A percentile compares a stretch with the other conserved stretches of the same genome.
Evolutionary conservation across 2,888 invertebrate genomes (phyloP).

Genomic region (Drosophila rubida): DNA sequence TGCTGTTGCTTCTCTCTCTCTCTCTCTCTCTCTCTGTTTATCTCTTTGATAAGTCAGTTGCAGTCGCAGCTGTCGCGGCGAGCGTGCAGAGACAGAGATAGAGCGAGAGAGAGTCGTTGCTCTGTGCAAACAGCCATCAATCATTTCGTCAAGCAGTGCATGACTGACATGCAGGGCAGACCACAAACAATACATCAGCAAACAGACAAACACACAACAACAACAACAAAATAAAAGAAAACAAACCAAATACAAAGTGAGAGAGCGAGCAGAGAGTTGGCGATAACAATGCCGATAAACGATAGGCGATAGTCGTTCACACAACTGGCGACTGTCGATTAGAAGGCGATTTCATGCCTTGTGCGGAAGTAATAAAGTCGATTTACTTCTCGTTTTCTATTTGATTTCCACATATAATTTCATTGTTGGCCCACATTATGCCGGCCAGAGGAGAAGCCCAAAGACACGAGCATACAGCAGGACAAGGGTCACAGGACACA

Average conservation of each 20-base stretch:
- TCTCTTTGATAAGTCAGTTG: constrained; percentile 33
- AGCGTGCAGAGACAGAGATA: not conserved
- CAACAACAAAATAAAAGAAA: no score
- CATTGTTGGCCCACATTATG: constrained; percentile 36
- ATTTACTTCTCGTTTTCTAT: constrained; percentile 36
- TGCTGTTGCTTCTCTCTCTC: not conserved
- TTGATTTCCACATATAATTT: constrained; percentile 26
- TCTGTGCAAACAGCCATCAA: constrained; percentile 48
- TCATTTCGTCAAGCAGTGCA: constrained; percentile 60
- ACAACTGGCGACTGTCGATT: constrained; percentile 21
- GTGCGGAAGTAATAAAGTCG: constrained; percentile 49
- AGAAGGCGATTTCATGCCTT: constrained; percentile 34
- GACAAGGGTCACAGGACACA: no score
- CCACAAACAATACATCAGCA: constrained; percentile 52
- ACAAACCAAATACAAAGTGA: constrained; percentile 6
- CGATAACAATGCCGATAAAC: constrained; percentile 18
- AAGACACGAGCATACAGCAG: no score
- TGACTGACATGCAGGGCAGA: constrained; percentile 51
- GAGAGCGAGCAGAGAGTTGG: not conserved
- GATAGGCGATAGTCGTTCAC: constrained; percentile 30
- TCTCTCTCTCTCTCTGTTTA: no score
- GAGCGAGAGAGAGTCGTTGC: not conserved
- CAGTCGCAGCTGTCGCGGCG: constrained; percentile 40
- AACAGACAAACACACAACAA: constrained; percentile 8
- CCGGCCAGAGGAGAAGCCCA: not conserved